Percentiles rank a stretch among this genome's conserved stretches.
Evolutionary conservation across 1,140 invertebrate species (phyloP).

Genomic region (Drosophila bocki): DNA sequence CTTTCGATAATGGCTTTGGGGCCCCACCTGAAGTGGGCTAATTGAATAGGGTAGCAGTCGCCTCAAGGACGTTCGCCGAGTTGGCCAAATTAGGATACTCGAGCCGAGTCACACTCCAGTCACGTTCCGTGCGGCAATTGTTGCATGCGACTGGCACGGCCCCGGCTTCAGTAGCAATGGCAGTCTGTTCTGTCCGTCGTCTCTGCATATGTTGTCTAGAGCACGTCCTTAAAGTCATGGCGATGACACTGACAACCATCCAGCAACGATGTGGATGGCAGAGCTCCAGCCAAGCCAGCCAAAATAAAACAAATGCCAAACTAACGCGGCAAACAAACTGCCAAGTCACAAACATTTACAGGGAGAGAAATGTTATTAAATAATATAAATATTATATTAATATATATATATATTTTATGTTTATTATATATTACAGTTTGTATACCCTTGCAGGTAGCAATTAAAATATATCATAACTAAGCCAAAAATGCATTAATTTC

Average conservation of each 20-base stretch:
- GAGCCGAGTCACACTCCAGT: constrained; percentile 73
- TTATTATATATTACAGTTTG: too few species aligned
- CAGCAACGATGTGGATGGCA: constrained; percentile 3
- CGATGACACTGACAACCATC: constrained; percentile 54
- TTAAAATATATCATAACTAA: too few species aligned
- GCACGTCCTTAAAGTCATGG: constrained; percentile 79
- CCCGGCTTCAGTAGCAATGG: background rate
- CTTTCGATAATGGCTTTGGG: constrained; percentile 21
- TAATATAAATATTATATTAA: too few species aligned
- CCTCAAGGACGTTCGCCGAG: constrained; percentile 77
- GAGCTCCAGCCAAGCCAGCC: constrained; percentile 6
- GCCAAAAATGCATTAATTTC: too few species aligned
- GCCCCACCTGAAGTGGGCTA: constrained; percentile 42
- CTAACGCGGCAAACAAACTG: constrained; percentile 74
- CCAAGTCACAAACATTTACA: constrained; percentile 54
- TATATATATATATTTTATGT: too few species aligned
- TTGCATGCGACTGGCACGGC: constrained; percentile 53
- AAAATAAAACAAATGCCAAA: constrained; percentile 78
- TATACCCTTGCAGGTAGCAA: too few species aligned
- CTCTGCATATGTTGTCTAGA: constrained; percentile 74
- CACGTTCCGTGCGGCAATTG: constrained; percentile 72
- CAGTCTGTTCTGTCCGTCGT: constrained; percentile 22
- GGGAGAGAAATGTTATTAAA: background rate
- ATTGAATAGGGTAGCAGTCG: constrained; percentile 43
- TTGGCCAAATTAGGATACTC: constrained; percentile 79